Evolutionary conservation across 2,888 invertebrate genomes (phyloP).

Genomic region (Magallana nippona): DNA sequence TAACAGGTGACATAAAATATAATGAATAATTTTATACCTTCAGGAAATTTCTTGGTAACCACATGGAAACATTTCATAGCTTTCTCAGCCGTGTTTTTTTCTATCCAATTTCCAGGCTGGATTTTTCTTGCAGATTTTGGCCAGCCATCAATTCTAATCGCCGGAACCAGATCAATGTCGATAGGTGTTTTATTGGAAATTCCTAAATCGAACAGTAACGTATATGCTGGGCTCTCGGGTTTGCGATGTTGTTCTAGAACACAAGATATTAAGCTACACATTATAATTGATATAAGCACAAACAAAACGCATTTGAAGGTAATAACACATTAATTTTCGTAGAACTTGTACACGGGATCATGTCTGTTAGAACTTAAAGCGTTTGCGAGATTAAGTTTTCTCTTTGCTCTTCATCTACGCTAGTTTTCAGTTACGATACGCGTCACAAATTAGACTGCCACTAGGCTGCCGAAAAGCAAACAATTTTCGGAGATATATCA

Average conservation of each 20-base stretch:
- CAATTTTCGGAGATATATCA: too few species aligned
- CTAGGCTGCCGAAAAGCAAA: too few species aligned
- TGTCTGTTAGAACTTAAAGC: too few species aligned
- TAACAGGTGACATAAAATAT: too few species aligned
- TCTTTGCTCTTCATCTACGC: too few species aligned
- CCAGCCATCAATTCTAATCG: slow-evolving; percentile 41
- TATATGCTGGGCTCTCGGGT: slow-evolving; percentile 43
- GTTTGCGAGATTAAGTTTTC: too few species aligned
- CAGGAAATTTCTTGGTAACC: slow-evolving; percentile 43
- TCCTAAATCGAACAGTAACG: slow-evolving; percentile 25
- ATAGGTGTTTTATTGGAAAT: neutral
- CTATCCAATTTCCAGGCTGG: slow-evolving; percentile 36
- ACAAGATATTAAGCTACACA: neutral
- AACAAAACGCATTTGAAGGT: too few species aligned
- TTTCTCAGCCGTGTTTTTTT: neutral
- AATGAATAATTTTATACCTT: slow-evolving; percentile 16
- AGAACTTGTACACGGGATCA: too few species aligned
- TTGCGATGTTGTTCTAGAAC: slow-evolving; percentile 22
- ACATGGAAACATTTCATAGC: slow-evolving; percentile 40
- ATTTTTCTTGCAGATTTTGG: slow-evolving; percentile 40
- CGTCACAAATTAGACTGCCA: too few species aligned
- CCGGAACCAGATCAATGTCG: slow-evolving; percentile 47
- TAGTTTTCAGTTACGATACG: too few species aligned
- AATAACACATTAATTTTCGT: too few species aligned
- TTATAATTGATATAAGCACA: too few species aligned